Percentiles rank a stretch among this genome's conserved stretches.
phyloP scores from a whole-genome alignment of 1,140 invertebrate genomes.

The Glossosoma conforme region DNA sequence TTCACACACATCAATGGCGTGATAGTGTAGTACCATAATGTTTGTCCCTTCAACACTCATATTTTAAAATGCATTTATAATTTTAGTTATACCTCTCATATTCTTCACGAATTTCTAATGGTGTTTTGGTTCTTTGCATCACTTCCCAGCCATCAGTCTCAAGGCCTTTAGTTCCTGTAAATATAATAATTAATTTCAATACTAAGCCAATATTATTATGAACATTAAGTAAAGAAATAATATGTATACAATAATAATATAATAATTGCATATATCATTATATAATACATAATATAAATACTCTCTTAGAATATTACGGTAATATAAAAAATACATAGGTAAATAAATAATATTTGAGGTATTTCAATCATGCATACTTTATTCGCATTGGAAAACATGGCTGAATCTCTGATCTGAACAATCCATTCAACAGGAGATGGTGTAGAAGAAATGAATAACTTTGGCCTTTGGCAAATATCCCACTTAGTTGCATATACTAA shows the following conservation, averaged over 20 bases:
- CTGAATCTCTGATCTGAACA: too few species aligned
- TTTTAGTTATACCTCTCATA: conserved; percentile 80
- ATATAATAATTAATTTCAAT: conserved; percentile 4
- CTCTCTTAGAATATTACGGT: background rate
- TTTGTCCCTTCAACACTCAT: too few species aligned
- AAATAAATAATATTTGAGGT: too few species aligned
- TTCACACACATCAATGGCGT: too few species aligned
- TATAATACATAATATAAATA: background rate
- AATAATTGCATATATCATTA: background rate
- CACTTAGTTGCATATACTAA: too few species aligned
- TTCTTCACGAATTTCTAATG: conserved; percentile 86
- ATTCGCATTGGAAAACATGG: too few species aligned
- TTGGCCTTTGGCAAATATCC: too few species aligned
- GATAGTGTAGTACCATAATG: too few species aligned
- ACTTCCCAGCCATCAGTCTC: conserved; percentile 86
- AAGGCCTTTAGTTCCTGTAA: conserved; percentile 56
- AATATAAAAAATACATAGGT: background rate
- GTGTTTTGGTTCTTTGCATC: conserved; percentile 78
- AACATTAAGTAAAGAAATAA: conserved; percentile 2
- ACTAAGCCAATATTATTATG: background rate
- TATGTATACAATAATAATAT: background rate
- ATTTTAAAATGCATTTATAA: too few species aligned
- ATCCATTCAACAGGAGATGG: too few species aligned
- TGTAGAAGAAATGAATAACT: too few species aligned
- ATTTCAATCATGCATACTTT: too few species aligned